These are phyloP conservation scores for Drosophila sp. DNA, from an alignment of 1,140 invertebrate genomes.

Conservation along the genomic window DNA sequence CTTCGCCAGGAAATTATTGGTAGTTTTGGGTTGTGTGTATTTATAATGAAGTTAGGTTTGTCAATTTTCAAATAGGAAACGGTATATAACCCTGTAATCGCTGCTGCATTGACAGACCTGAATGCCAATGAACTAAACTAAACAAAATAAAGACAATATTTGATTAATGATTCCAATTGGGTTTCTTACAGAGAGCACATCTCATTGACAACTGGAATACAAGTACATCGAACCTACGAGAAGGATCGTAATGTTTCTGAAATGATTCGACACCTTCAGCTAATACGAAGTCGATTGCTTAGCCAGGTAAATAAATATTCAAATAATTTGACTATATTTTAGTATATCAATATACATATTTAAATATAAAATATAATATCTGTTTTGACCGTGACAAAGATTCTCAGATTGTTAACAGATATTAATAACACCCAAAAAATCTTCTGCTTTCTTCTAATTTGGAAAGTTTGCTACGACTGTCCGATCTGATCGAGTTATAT, in stretches of 20 bases:
- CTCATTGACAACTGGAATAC: conserved; percentile 2
- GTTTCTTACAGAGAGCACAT: conserved; percentile 45
- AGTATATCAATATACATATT: no score
- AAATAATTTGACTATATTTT: neutral
- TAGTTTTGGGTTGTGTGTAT: conserved; percentile 3
- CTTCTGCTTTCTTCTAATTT: no score
- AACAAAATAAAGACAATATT: neutral
- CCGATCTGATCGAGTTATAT: no score
- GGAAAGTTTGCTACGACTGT: no score
- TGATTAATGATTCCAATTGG: neutral
- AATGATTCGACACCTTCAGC: conserved; percentile 63
- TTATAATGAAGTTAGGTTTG: conserved; percentile 9
- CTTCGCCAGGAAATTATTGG: neutral
- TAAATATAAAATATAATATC: no score
- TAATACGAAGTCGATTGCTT: conserved; percentile 56
- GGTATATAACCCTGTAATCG: neutral
- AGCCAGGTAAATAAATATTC: conserved; percentile 53
- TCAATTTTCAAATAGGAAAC: conserved; percentile 4
- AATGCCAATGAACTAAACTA: neutral
- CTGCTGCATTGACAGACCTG: neutral
- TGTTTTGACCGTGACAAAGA: no score
- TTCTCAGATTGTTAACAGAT: no score
- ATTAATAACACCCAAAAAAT: no score
- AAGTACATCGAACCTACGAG: conserved; percentile 22
- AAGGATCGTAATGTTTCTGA: conserved; percentile 59